Conservation (phyloP, 2,888 invertebrate genomes). For the Endomychus coccineus region DNA sequence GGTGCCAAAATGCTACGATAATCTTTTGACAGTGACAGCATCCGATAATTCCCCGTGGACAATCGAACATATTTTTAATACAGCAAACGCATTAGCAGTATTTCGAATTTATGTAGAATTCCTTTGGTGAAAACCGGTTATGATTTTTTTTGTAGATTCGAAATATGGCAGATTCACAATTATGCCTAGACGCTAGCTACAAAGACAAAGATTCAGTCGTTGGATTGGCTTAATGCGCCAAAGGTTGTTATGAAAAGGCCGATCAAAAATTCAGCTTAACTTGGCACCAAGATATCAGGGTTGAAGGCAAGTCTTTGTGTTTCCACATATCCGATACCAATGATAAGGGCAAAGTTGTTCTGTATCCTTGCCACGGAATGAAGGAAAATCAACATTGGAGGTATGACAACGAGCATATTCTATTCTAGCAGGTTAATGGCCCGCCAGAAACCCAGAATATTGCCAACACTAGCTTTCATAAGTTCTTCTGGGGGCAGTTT, state of each 20-base stretch:
- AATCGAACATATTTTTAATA: too few species aligned
- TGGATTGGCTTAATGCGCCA: conserved; percentile 49
- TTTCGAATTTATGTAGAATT: too few species aligned
- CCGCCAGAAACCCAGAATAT: too few species aligned
- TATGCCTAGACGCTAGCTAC: conserved; percentile 64
- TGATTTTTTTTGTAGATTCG: conserved; percentile 58
- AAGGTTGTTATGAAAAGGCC: conserved; percentile 46
- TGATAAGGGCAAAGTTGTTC: conserved; percentile 62
- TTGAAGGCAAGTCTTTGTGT: conserved; percentile 64
- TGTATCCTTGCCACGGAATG: conserved; percentile 84
- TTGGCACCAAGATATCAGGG: conserved; percentile 80
- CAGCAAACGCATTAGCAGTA: too few species aligned
- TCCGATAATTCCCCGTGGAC: too few species aligned
- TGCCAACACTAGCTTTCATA: too few species aligned
- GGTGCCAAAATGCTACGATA: too few species aligned
- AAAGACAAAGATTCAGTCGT: conserved; percentile 44
- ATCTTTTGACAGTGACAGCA: too few species aligned
- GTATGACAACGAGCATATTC: too few species aligned
- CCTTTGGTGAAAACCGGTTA: too few species aligned
- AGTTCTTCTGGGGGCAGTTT: too few species aligned
- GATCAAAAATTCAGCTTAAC: conserved; percentile 64
- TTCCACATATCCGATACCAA: conserved; percentile 73
- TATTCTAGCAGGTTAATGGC: too few species aligned
- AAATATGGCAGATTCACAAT: conserved; percentile 52
- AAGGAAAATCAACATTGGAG: conserved; percentile 91